phyloP scores from a whole-genome alignment of 37 sponge, comb jelly and placozoan species.

The Cliona cf. orientalis region DNA sequence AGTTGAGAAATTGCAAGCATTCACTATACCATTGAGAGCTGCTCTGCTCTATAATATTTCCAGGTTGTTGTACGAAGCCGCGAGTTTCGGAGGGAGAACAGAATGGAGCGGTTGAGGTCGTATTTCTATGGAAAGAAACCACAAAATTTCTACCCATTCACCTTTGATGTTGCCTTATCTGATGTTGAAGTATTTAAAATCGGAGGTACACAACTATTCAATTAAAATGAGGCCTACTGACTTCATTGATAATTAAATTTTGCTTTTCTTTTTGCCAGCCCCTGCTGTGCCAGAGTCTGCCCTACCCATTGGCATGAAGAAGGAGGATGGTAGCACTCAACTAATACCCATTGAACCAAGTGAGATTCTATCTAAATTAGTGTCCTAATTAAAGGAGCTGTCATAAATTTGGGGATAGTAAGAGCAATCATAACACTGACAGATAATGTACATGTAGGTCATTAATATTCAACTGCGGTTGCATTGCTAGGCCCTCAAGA shows the following conservation, averaged over 20 bases:
- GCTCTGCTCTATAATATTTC: neutral
- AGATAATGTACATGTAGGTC: too few relatives aligned
- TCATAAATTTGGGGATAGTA: neutral
- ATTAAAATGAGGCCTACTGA: neutral
- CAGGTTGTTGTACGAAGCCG: conserved; percentile 79
- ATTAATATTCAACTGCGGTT: too few relatives aligned
- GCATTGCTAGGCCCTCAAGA: too few relatives aligned
- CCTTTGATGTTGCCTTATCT: conserved; percentile 85
- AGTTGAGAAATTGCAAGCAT: neutral
- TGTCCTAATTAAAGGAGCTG: neutral
- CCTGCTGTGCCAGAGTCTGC: conserved; percentile 83
- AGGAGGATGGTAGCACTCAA: conserved; percentile 74
- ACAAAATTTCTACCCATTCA: conserved; percentile 68
- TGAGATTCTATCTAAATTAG: conserved; percentile 17
- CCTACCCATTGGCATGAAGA: conserved; percentile 75
- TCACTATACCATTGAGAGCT: neutral
- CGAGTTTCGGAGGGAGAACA: conserved; percentile 51
- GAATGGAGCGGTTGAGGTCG: conserved; percentile 61
- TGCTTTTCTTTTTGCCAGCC: conserved; percentile 31
- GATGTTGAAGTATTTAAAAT: conserved; percentile 90
- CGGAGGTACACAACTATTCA: conserved; percentile 66
- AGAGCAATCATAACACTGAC: neutral
- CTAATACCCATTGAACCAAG: conserved; percentile 73
- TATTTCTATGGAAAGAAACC: conserved; percentile 93
- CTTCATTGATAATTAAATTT: neutral